Evolutionary conservation across 2,888 invertebrate species (phyloP).

Genomic region (Rutpela maculata): DNA sequence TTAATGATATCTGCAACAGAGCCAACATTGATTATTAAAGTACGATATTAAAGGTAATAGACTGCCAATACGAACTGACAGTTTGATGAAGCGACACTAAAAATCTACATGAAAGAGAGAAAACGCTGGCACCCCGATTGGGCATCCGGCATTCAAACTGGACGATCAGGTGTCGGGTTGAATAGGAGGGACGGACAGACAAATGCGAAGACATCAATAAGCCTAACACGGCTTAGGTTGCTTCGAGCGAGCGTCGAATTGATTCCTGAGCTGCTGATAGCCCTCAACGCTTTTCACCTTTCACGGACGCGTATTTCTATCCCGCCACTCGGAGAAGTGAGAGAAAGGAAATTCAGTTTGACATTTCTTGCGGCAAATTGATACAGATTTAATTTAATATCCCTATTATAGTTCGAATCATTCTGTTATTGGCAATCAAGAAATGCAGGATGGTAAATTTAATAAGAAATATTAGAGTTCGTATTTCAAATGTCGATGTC

Average conservation of each 20-base stretch:
- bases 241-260: slow-evolving; percentile 60
- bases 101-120: slow-evolving; percentile 49
- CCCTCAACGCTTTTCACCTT: slow-evolving; percentile 36
- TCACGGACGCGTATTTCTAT: slow-evolving; percentile 14
- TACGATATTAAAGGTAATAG: slow-evolving; percentile 5
- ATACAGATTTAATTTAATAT: slow-evolving; percentile 42
- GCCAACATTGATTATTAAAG: slow-evolving; percentile 4
- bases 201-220: slow-evolving; percentile 69
- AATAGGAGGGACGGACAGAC: slow-evolving; percentile 60
- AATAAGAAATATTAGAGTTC: slow-evolving; percentile 7
- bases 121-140: slow-evolving; percentile 26
- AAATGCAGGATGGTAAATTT: not conserved
- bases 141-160: slow-evolving; percentile 33
- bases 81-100: slow-evolving; percentile 46
- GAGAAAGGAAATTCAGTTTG: slow-evolving; percentile 36
- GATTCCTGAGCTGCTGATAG: slow-evolving; percentile 58
- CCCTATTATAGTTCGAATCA: slow-evolving; percentile 12
- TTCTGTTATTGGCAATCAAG: slow-evolving; percentile 7
- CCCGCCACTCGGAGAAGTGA: not conserved
- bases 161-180: slow-evolving; percentile 64
- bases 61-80: slow-evolving; percentile 21
- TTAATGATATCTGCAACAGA: not conserved
- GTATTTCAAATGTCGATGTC: not conserved
- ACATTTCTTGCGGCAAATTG: slow-evolving; percentile 40
- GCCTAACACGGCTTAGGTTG: slow-evolving; percentile 63